Evolutionary conservation across 2,113 vertebrate species (phyloP).

Genomic region (Hoplias malabaricus): DNA sequence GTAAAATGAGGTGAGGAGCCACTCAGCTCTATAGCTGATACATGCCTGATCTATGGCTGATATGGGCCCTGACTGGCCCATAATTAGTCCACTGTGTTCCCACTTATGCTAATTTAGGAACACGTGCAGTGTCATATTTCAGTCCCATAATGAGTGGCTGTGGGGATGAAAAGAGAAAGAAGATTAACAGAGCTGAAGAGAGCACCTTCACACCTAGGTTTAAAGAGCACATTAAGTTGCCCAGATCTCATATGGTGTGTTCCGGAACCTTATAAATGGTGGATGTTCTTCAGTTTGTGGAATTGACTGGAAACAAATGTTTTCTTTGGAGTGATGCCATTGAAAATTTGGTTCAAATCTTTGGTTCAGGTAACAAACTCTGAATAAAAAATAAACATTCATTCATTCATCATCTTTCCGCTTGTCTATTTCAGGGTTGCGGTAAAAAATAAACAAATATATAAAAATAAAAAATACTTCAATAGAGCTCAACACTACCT

Average conservation of each 20-base stretch:
- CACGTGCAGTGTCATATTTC: slow-evolving; percentile 29
- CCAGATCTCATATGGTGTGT: slow-evolving; percentile 3
- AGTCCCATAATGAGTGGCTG: background rate
- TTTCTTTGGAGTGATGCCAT: too few relatives aligned
- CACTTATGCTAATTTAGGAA: slow-evolving; percentile 11
- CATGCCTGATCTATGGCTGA: too few relatives aligned
- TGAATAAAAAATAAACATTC: too few relatives aligned
- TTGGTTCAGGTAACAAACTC: too few relatives aligned
- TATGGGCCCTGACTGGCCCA: background rate
- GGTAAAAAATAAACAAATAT: too few relatives aligned
- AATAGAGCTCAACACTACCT: too few relatives aligned
- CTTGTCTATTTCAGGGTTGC: too few relatives aligned
- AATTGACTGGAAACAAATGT: background rate
- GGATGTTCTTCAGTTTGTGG: background rate
- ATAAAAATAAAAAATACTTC: too few relatives aligned
- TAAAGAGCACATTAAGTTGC: background rate
- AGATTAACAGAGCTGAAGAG: background rate
- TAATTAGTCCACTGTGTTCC: slow-evolving; percentile 32
- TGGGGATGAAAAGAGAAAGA: background rate
- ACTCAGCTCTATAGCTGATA: background rate
- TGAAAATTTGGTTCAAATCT: too few relatives aligned
- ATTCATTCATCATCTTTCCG: too few relatives aligned
- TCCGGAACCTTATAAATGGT: background rate
- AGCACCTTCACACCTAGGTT: slow-evolving; percentile 5
- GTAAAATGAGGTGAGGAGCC: background rate